phyloP scores from a whole-genome alignment of 2,888 invertebrate genomes.

The Lypha dubia region DNA sequence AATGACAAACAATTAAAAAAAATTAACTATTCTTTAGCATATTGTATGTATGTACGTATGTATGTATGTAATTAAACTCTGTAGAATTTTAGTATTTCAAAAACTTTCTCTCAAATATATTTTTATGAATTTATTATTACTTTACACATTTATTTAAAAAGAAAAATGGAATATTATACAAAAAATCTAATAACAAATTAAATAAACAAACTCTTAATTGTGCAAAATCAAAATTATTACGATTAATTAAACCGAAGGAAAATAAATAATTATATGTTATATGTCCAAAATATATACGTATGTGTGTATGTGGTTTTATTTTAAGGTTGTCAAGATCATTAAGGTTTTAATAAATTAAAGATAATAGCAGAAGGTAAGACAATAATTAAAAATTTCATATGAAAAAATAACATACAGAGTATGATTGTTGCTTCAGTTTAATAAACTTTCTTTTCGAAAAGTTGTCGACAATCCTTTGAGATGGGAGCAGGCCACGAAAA shows the following conservation, averaged over 20 bases:
- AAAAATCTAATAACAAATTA: slow-evolving; percentile 32
- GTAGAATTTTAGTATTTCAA: slow-evolving; percentile 55
- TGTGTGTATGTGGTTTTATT: slow-evolving; percentile 29
- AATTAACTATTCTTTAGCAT: slow-evolving; percentile 51
- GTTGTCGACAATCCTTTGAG: too few species aligned
- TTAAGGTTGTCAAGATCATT: neutral
- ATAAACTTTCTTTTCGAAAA: too few species aligned
- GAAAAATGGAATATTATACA: slow-evolving; percentile 17
- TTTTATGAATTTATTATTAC: slow-evolving; percentile 67
- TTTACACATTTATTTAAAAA: slow-evolving; percentile 41
- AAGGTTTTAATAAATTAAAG: too few species aligned
- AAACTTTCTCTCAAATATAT: slow-evolving; percentile 37
- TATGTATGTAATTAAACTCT: slow-evolving; percentile 35
- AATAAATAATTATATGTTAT: slow-evolving; percentile 69
- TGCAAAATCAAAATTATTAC: slow-evolving; percentile 53
- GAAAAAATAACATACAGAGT: too few species aligned
- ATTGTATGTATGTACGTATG: slow-evolving; percentile 48
- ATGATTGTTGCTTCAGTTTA: too few species aligned
- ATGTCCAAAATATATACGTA: slow-evolving; percentile 57
- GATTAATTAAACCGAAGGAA: slow-evolving; percentile 50
- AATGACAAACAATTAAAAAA: slow-evolving; percentile 2
- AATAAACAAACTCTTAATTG: slow-evolving; percentile 57
- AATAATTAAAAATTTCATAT: too few species aligned
- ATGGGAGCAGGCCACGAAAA: too few species aligned
- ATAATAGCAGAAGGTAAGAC: too few species aligned